A percentile compares a stretch with the other conserved stretches of the same genome.
phyloP scores from a whole-genome alignment of 2,888 invertebrate species.

The Thymelicus lineola region DNA sequence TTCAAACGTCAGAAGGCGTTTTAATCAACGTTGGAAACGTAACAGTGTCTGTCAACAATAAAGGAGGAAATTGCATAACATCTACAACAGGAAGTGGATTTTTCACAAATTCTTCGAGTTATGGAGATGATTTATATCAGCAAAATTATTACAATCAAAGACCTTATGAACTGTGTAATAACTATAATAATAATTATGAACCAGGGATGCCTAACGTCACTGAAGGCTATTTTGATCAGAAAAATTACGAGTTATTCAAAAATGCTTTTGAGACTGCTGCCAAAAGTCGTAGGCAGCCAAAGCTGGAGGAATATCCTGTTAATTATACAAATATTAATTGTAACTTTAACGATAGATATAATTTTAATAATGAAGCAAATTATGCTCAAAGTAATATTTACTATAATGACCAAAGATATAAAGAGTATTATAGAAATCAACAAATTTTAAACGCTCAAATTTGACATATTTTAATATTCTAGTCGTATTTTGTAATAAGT shows the following conservation, averaged over 20 bases:
- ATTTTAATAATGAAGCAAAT: slow-evolving; percentile 57
- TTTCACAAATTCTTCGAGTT: slow-evolving; percentile 74
- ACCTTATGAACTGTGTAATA: slow-evolving; percentile 48
- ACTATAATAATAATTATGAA: slow-evolving; percentile 51
- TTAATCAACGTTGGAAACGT: slow-evolving; percentile 91
- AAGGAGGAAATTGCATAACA: slow-evolving; percentile 89
- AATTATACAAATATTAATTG: slow-evolving; percentile 59
- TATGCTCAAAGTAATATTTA: slow-evolving; percentile 67
- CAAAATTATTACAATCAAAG: slow-evolving; percentile 62
- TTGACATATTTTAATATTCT: slow-evolving; percentile 51
- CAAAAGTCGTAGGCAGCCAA: slow-evolving; percentile 60
- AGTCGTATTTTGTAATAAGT: slow-evolving; percentile 48
- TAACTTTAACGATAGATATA: slow-evolving; percentile 63
- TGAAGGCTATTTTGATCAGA: slow-evolving; percentile 75
- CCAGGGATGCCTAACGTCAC: slow-evolving; percentile 46
- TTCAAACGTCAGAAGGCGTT: slow-evolving; percentile 83
- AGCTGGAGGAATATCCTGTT: slow-evolving; percentile 55
- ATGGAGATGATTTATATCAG: slow-evolving; percentile 64
- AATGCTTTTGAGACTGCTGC: slow-evolving; percentile 84
- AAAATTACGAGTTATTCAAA: slow-evolving; percentile 86
- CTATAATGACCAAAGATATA: slow-evolving; percentile 72
- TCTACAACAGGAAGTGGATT: slow-evolving; percentile 84
- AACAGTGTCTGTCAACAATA: slow-evolving; percentile 90
- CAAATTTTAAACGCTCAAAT: slow-evolving; percentile 76
- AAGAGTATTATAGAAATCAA: slow-evolving; percentile 70